Evolutionary conservation across 2,113 vertebrate genomes (phyloP), one percentile per base, ranked within the genome.

Genomic region (Triplophysa tibetana): DNA sequence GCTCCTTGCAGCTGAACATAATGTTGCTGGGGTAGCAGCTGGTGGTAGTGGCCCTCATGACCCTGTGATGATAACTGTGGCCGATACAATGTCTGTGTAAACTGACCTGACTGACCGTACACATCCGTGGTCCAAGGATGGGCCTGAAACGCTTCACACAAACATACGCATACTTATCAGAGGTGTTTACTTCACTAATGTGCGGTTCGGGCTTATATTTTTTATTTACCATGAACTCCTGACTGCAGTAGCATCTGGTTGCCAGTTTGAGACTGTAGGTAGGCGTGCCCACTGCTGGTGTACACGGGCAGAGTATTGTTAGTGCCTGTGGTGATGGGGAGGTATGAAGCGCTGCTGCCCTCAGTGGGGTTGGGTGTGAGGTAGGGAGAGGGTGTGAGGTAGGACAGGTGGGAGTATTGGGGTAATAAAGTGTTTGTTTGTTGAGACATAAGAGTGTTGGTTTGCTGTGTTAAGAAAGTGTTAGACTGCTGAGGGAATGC

Each of bases 221-320:
- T 9, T 14, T 6, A 45, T 72, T 74, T 78, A 86, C 86, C 78
- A n/a, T 88, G 83, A 23, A 86, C 70, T 23, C 82, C 70, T 0
- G 93, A 89, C 84, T 95, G 95, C 62, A 94, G 82, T 69, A 93
- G 75, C 9, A 93, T 77, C 21, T 93, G 95, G 52, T 87, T 89
- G 16, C 85, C 86, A 0, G 48, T 85, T 12, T 91, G 90, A 0
- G 90, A 90, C 60, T 93, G 92, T 54, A 91, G 84, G 5, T 89
- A 96, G 16, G 82, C 13, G 29, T 91, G 92, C 0, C 91, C 75
- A 0, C 85, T 91, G 0, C 88, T 72, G 16, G 90, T 89, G 19
- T 88, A 95, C 48, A 87, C 87, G 78, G 91, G 17, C 8, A 89
- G 83, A 33, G 90, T 91, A 0, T 83, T 89, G 58, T 81, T 88